These are phyloP conservation scores for Esox lucius DNA, from an alignment of 2,797 vertebrate species.

Conservation along the genomic window DNA sequence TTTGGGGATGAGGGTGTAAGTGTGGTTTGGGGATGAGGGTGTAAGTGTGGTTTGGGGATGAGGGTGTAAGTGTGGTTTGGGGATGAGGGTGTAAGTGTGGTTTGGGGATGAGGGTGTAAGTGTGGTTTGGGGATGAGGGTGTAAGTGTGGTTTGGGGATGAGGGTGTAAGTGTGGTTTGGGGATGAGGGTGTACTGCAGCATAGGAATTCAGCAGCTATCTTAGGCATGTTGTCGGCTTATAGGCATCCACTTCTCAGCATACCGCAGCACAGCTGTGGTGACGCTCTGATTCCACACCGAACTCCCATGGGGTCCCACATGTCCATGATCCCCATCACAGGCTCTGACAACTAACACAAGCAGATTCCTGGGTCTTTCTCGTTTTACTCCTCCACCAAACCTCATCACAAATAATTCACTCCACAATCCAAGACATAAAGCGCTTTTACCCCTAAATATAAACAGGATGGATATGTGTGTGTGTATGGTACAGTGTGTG, in stretches of 20 bases:
- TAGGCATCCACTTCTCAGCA: constrained; percentile 7
- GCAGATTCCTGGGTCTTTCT: too few species aligned
- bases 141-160: too few species aligned
- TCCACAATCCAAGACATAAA: too few species aligned
- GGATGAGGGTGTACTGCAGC: background rate
- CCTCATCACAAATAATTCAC: too few species aligned
- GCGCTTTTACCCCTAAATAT: too few species aligned
- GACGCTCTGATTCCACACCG: constrained; percentile 14
- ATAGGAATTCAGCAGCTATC: constrained; percentile 29
- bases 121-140: background rate
- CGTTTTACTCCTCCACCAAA: too few species aligned
- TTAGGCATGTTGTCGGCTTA: constrained; percentile 21
- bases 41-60: too few species aligned
- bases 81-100: background rate
- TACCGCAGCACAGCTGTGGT: constrained; percentile 19
- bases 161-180: too few species aligned
- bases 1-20: background rate
- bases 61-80: background rate
- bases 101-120: background rate
- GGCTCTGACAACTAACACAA: background rate
- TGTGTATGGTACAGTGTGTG: too few species aligned
- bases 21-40: background rate
- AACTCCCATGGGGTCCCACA: background rate
- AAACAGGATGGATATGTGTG: too few species aligned
- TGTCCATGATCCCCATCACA: background rate